Percentiles rank a stretch among this genome's conserved stretches.
phyloP scores from a whole-genome alignment of 2,113 vertebrate genomes.

The Morone saxatilis region DNA sequence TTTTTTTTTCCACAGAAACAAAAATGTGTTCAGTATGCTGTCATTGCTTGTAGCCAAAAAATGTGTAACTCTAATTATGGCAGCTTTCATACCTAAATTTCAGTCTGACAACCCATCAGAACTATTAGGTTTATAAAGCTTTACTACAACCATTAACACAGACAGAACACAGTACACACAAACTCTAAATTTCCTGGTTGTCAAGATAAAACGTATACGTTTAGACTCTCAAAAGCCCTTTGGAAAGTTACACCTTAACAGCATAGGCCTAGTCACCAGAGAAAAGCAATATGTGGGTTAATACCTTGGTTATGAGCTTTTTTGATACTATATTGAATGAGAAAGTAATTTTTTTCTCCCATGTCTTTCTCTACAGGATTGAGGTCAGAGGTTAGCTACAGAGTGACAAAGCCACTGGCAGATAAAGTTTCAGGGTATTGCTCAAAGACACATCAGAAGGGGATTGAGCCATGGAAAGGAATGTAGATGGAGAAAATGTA shows the following conservation, averaged over 20 bases:
- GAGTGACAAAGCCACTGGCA: background rate
- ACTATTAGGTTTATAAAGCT: background rate
- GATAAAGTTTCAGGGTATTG: slow-evolving; percentile 15
- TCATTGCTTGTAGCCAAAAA: background rate
- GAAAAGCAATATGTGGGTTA: slow-evolving; percentile 29
- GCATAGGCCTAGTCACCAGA: background rate
- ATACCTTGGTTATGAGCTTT: slow-evolving; percentile 14
- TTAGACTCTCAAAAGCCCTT: background rate
- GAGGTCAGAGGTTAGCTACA: slow-evolving; percentile 20
- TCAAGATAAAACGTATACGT: background rate
- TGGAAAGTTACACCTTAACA: background rate
- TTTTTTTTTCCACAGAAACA: background rate
- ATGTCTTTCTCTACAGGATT: background rate
- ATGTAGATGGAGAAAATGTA: background rate
- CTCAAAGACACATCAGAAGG: slow-evolving; percentile 37
- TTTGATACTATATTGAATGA: slow-evolving; percentile 18
- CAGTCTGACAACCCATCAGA: background rate
- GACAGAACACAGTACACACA: background rate
- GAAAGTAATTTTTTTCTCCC: background rate
- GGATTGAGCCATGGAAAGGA: background rate
- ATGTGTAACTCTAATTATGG: background rate
- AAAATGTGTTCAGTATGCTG: background rate
- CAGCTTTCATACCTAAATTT: background rate
- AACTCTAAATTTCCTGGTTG: background rate
- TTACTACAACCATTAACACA: background rate